A percentile compares a stretch with the other conserved stretches of the same genome.
Evolutionary conservation across 1,140 invertebrate species (phyloP).

Genomic region (Papilio polytes): DNA sequence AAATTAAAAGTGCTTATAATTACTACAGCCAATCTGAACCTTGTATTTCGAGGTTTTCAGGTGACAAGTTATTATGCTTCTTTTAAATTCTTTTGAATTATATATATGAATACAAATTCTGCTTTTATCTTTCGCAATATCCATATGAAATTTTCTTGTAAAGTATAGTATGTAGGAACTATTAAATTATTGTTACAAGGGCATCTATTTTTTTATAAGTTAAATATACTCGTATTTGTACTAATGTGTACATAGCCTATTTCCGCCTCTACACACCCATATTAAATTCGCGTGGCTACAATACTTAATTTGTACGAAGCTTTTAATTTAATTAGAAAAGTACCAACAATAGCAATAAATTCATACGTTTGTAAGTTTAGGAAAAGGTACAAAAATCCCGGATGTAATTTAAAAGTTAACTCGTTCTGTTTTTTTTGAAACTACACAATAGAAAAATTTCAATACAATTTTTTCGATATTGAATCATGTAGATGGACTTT

Average conservation of each 20-base stretch:
- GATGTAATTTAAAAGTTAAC: not conserved
- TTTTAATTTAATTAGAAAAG: not conserved
- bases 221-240: not conserved
- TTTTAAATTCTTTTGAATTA: not conserved
- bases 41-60: not conserved
- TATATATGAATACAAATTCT: too few relatives aligned
- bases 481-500: not conserved
- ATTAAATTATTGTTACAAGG: not conserved
- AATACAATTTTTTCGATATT: not conserved
- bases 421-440: too few relatives aligned
- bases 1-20: constrained; percentile 21
- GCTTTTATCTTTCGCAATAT: too few relatives aligned
- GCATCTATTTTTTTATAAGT: not conserved
- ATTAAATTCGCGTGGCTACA: not conserved
- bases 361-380: not conserved
- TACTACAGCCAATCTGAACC: not conserved
- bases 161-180: too few relatives aligned
- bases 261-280: not conserved
- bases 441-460: not conserved
- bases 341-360: not conserved
- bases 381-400: not conserved
- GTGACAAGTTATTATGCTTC: not conserved
- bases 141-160: too few relatives aligned
- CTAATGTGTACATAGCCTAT: not conserved
- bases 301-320: not conserved